A percentile compares a stretch with the other conserved stretches of the same genome.
Conservation (phyloP, 2,113 vertebrate species). For the Ovis canadensis region DNA sequence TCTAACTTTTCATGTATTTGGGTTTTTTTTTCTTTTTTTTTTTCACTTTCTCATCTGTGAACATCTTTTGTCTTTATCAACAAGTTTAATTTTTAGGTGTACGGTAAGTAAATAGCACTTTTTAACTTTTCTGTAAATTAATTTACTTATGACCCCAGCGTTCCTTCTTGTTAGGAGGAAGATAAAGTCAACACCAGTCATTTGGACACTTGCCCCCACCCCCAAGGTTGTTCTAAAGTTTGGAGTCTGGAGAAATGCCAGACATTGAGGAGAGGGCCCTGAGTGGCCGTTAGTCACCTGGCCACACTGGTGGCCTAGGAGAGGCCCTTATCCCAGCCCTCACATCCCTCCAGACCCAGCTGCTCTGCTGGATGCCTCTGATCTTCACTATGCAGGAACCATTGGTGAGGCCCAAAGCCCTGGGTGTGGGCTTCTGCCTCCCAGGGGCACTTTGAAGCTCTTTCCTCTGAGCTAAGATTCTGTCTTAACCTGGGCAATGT, state of each 20-base stretch:
- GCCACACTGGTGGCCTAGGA: neutral
- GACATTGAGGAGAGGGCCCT: neutral
- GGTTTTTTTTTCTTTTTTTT: neutral
- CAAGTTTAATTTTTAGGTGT: neutral
- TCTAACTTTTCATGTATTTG: neutral
- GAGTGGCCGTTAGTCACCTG: neutral
- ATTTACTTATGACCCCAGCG: neutral
- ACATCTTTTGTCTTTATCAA: neutral
- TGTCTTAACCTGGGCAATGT: rapidly evolving
- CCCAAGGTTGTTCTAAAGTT: neutral
- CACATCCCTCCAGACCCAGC: neutral
- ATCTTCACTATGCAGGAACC: neutral
- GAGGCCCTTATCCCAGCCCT: neutral
- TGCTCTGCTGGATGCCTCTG: neutral
- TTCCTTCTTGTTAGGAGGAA: neutral
- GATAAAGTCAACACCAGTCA: neutral
- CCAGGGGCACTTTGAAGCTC: neutral
- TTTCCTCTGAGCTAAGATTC: neutral
- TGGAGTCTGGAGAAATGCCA: neutral
- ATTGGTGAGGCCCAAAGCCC: neutral
- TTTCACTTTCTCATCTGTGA: slow-evolving; percentile 36
- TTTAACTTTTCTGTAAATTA: neutral
- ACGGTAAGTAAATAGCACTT: neutral
- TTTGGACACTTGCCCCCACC: neutral
- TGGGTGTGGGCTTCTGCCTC: neutral